These are phyloP conservation scores for Sylvia atricapilla DNA, from an alignment of 2,113 vertebrate species.

Conservation along the genomic window DNA sequence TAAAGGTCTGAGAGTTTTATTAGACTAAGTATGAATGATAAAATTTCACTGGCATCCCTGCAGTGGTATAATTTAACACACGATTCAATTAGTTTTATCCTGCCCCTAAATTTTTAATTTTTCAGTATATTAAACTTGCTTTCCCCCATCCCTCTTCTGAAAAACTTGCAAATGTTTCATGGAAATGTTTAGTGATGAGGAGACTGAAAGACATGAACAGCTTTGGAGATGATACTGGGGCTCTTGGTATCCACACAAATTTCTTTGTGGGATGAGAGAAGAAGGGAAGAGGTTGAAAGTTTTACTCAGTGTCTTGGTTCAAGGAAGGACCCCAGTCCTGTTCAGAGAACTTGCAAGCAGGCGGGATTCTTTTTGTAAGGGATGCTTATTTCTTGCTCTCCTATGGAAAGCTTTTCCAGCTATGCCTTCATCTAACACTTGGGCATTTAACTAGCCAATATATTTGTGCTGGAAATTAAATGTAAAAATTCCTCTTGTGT, in stretches of 20 bases:
- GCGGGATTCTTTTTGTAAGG: background rate
- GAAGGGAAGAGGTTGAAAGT: background rate
- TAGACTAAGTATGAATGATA: background rate
- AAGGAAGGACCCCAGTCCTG: background rate
- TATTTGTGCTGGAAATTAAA: background rate
- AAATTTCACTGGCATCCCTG: background rate
- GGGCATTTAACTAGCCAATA: background rate
- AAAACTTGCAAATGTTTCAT: background rate
- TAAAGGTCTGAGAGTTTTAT: slow-evolving; percentile 15
- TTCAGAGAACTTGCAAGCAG: background rate
- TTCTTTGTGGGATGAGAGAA: background rate
- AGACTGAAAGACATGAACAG: background rate
- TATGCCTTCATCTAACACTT: background rate
- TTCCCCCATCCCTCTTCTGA: background rate
- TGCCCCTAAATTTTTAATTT: slow-evolving; percentile 38
- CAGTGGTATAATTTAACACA: slow-evolving; percentile 1
- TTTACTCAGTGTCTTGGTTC: background rate
- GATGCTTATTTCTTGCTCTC: background rate
- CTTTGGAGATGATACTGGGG: background rate
- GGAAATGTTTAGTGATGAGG: background rate
- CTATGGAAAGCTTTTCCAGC: background rate
- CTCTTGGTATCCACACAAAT: background rate
- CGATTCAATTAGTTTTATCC: background rate
- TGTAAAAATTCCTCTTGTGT: background rate
- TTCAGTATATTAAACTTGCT: background rate